Evolutionary conservation across 2,113 vertebrate genomes (phyloP).

Genomic region (Notechis scutatus): DNA sequence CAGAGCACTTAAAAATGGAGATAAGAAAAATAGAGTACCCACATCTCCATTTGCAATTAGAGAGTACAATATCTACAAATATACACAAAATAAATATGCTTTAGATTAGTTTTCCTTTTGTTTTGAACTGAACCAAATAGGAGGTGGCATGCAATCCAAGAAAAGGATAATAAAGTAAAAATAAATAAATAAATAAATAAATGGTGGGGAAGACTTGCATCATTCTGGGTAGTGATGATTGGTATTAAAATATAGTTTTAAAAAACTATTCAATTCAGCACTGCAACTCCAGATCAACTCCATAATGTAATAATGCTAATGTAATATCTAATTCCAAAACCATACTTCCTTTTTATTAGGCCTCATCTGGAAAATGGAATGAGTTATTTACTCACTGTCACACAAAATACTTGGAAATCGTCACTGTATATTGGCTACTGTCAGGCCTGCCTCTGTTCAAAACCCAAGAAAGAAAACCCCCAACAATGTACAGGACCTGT

Average conservation of each 20-base stretch:
- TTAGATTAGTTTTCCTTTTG: background rate
- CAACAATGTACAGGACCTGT: too few relatives aligned
- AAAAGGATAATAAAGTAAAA: background rate
- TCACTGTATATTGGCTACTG: background rate
- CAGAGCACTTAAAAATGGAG: too few relatives aligned
- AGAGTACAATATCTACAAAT: too few relatives aligned
- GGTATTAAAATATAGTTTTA: background rate
- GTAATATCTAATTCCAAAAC: background rate
- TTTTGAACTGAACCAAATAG: background rate
- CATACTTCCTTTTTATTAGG: background rate
- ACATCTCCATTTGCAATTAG: too few relatives aligned
- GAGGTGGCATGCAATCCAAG: background rate
- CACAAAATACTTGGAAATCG: background rate
- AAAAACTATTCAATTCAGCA: background rate
- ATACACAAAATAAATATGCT: background rate
- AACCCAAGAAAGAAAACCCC: too few relatives aligned
- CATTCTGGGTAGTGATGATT: background rate
- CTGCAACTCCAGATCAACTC: background rate
- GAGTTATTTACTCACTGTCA: background rate
- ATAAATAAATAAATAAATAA: background rate
- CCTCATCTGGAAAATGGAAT: background rate
- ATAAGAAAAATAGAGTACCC: too few relatives aligned
- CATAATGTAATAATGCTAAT: background rate
- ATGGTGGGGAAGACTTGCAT: background rate
- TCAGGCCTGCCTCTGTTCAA: too few relatives aligned